Base-by-base conservation (phyloP, 1,140 invertebrate species). In the Pomacea maculata region DNA sequence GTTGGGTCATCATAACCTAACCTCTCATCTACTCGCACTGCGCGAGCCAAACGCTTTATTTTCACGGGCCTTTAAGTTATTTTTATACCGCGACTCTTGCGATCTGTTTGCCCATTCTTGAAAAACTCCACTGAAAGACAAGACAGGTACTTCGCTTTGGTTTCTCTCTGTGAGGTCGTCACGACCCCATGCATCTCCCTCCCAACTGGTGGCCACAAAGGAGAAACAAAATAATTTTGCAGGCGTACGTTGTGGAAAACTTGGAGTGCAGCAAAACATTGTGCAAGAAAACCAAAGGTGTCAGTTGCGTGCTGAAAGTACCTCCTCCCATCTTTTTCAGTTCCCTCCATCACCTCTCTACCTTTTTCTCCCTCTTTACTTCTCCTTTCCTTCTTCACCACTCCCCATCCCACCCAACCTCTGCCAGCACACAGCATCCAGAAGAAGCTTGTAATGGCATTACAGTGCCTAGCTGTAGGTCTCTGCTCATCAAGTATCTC, bases 181-280 rank as follows among this genome's bases (percentile, higher is more conserved):
- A 85, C 97, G n/a, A 95, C 96, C 7, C 92, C 99, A 17, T 92
- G 97, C 4, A 93, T 97, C 0, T 95, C 97, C 63, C 99, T 97
- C 98, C 95, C 97, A 52, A 92, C 99, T 12, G 97, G 98, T 73
- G 99, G 98, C 88, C 94, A 98, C 90, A 45, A 45, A 61, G 57
- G 57, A 61, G 57, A 61, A 61, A 61, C 57, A 61, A 61, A 61
- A 61, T 61, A 61, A 61, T 61, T 61, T 61, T 61, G 4, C 57
- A 61, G 57, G 57, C 15, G 57, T 61, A 61, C 57, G 57, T 61
- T 61, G 34, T 45, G 98, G 97, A 91, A 98, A 99, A 95, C 97
- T 98, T 77, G 98, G 57, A 98, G 92, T 98, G 98, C 61, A 99
- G 99, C 71, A 97, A 97, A 19, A 98, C 97, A 10, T 97, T 97